Conservation (phyloP, 2,113 vertebrate species). For the Plecotus auritus region DNA sequence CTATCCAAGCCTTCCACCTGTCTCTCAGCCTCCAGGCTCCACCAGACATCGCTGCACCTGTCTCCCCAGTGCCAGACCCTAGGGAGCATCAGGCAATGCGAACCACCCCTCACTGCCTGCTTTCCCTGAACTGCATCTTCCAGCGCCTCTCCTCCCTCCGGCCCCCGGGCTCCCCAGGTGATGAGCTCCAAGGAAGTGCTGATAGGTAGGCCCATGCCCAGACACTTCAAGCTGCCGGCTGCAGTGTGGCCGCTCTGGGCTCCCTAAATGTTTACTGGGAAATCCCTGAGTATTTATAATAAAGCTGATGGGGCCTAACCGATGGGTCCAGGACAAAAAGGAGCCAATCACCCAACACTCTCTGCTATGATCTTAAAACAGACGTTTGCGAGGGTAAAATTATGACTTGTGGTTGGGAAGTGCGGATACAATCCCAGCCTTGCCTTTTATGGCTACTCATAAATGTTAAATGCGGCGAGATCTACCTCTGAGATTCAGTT, state of each 20-base stretch:
- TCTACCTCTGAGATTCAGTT: conserved; percentile 50
- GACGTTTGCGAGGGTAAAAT: conserved; percentile 73
- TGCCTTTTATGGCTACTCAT: conserved; percentile 73
- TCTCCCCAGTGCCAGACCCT: background rate
- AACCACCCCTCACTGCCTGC: background rate
- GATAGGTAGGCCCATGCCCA: background rate
- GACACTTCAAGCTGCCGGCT: background rate
- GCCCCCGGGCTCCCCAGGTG: background rate
- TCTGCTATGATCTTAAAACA: conserved; percentile 72
- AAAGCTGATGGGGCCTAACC: conserved; percentile 74
- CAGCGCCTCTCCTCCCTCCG: background rate
- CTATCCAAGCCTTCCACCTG: background rate
- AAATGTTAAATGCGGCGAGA: conserved; percentile 59
- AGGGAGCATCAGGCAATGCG: no score
- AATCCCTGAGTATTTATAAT: conserved; percentile 71
- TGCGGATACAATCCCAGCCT: conserved; percentile 68
- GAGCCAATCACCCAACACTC: conserved; percentile 66
- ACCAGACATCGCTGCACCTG: background rate
- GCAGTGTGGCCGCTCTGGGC: rapidly evolving
- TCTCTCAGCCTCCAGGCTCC: background rate
- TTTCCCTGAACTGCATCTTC: background rate
- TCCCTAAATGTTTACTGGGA: conserved; percentile 60
- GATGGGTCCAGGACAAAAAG: conserved; percentile 55
- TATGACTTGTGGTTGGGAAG: conserved; percentile 56
- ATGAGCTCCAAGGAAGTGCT: rapidly evolving